These are phyloP conservation scores for Diploptera punctata DNA, from an alignment of 2,888 invertebrate genomes.

Conservation along the genomic window DNA sequence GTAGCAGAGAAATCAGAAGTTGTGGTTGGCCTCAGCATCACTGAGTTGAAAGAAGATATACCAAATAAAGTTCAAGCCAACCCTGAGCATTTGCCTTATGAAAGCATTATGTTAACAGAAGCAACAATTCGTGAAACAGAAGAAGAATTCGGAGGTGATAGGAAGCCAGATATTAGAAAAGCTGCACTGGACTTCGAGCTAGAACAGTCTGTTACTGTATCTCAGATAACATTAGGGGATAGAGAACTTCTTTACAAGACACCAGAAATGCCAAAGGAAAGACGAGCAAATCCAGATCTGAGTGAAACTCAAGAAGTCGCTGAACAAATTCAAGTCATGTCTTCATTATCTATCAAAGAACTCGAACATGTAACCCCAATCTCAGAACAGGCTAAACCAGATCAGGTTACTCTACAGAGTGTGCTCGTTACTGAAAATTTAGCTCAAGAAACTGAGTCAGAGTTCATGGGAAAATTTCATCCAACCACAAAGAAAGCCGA, in stretches of 20 bases:
- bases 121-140: conserved; percentile 56
- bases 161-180: conserved; percentile 52
- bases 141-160: conserved; percentile 53
- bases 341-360: conserved; percentile 29
- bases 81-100: conserved; percentile 58
- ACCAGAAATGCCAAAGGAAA: conserved; percentile 50
- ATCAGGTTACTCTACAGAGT: conserved; percentile 48
- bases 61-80: conserved; percentile 55
- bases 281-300: conserved; percentile 54
- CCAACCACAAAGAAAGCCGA: conserved; percentile 55
- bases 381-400: conserved; percentile 47
- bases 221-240: conserved; percentile 60
- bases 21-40: conserved; percentile 58
- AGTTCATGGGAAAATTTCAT: conserved; percentile 51
- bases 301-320: conserved; percentile 44
- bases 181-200: conserved; percentile 56
- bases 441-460: conserved; percentile 51
- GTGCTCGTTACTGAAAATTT: conserved; percentile 49
- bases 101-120: conserved; percentile 65
- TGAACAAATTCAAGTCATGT: conserved; percentile 35
- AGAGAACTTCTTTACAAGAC: conserved; percentile 50
- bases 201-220: conserved; percentile 53
- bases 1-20: conserved; percentile 67
- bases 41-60: conserved; percentile 41
- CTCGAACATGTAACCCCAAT: conserved; percentile 44